phyloP scores from a whole-genome alignment of 1,140 invertebrate genomes.

The Bombus pascuorum region DNA sequence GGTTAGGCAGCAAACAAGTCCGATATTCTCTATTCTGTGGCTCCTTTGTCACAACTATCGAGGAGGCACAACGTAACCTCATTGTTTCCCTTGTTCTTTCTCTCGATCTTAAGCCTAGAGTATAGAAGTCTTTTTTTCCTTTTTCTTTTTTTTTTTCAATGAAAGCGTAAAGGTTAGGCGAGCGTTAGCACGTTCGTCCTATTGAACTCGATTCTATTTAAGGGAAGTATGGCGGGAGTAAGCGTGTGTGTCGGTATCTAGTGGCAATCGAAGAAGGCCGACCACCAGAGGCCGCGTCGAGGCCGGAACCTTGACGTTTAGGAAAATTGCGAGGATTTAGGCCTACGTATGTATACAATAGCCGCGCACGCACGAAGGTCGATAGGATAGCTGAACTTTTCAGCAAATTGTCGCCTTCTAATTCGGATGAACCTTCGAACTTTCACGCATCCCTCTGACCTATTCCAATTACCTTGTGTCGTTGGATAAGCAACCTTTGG shows the following conservation, averaged over 20 bases:
- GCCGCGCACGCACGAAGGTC: background rate
- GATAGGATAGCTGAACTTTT: constrained; percentile 1
- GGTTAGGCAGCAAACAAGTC: background rate
- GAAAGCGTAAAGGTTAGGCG: constrained; percentile 30
- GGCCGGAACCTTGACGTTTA: constrained; percentile 46
- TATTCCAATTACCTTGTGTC: background rate
- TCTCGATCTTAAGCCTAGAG: background rate
- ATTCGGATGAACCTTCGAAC: constrained; percentile 27
- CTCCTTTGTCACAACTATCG: background rate
- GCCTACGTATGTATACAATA: background rate
- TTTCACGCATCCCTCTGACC: constrained; percentile 17
- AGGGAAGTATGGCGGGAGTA: constrained; percentile 6
- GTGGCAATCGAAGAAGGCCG: constrained; percentile 38
- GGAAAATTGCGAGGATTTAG: constrained; percentile 18
- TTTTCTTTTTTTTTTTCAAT: constrained; percentile 6
- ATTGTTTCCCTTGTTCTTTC: constrained; percentile 22
- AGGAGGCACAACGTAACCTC: background rate
- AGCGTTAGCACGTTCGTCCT: constrained; percentile 37
- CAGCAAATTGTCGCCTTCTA: background rate
- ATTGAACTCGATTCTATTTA: constrained; percentile 52
- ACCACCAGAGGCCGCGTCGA: background rate
- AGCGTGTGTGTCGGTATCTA: background rate
- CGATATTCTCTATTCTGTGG: background rate
- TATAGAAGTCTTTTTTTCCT: background rate
- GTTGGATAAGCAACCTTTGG: background rate